Evolutionary conservation across 2,113 vertebrate species (phyloP).

Genomic region (Prionailurus viverrinus): DNA sequence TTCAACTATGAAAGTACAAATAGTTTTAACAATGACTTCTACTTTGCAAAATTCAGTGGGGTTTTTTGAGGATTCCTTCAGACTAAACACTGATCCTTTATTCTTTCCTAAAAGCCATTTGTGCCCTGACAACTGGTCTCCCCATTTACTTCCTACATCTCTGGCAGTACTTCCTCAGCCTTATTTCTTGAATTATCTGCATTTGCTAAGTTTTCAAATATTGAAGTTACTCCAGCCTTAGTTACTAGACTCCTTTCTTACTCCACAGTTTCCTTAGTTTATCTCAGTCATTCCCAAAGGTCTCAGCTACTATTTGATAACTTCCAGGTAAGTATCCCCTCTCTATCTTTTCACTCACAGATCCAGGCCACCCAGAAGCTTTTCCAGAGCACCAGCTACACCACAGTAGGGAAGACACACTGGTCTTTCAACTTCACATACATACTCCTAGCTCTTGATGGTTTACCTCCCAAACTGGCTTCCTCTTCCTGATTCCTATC

Average conservation of each 20-base stretch:
- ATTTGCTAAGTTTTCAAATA: not conserved
- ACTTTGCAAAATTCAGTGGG: not conserved
- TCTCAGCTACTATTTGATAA: not conserved
- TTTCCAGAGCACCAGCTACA: not conserved
- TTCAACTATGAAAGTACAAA: not conserved
- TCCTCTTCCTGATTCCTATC: not conserved
- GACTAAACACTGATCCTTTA: not conserved
- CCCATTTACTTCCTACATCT: not conserved
- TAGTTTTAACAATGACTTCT: not conserved
- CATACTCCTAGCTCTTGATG: not conserved
- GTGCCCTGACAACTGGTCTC: not conserved
- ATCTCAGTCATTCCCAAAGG: not conserved
- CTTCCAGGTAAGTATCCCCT: not conserved
- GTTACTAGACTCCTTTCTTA: not conserved
- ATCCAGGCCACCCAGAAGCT: not conserved
- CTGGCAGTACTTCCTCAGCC: not conserved
- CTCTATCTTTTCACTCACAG: not conserved
- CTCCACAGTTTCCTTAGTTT: not conserved
- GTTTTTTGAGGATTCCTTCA: not conserved
- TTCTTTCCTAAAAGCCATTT: not conserved
- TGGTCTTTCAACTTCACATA: not conserved
- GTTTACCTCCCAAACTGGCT: not conserved
- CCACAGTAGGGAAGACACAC: not conserved
- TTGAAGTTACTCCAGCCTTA: not conserved
- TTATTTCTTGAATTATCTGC: not conserved